Base-by-base conservation (phyloP, 2,113 vertebrate genomes). In the Takifugu flavidus region DNA sequence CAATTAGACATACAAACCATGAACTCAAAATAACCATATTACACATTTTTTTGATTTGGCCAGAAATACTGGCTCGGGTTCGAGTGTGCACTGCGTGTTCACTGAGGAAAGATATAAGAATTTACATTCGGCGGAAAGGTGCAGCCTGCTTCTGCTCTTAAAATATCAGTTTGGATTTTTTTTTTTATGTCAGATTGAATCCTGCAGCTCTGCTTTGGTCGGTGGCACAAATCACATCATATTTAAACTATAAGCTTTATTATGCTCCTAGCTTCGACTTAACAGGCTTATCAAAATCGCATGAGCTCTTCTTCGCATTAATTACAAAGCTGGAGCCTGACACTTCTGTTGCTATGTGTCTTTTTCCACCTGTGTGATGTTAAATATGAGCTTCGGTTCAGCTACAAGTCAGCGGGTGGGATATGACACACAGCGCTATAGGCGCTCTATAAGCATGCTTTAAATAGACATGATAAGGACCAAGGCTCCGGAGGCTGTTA, bases 261-360 rank as follows among this genome's bases (percentile, higher is more conserved):
- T 55, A 55, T 45, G 50, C 62, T 60, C 49, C 60, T 58, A 14
- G 45, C n/a, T 72, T 49, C 62, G 77, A 59, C 49, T 87, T 79
- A 73, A 66, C 13, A 56, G 66, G 39, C 77, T 75, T 62, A 62
- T 65, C n/a, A 47, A 57, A 82, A 79, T 51, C 69, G 54, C 69
- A 65, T 77, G 68, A 86, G 79, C 72, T 62, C 54, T 12, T 61
- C 52, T 72, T 77, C 75, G 76, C 75, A 58, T 71, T 88, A 86
- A 90, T 90, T 86, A 69, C 62, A 74, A 84, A 82, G 81, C 72
- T 78, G 72, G 60, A 79, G 71, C 50, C 79, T 82, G 82, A 67
- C 71, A 79, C 63, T 72, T 49, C 44, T 59, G 58, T 47, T 25
- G 75, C 67, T 49, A 72, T 52, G 56, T 46, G 25, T 80, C 68